Conservation (phyloP, 2,888 invertebrate species). For the Hirtodrosophila cameraria region DNA sequence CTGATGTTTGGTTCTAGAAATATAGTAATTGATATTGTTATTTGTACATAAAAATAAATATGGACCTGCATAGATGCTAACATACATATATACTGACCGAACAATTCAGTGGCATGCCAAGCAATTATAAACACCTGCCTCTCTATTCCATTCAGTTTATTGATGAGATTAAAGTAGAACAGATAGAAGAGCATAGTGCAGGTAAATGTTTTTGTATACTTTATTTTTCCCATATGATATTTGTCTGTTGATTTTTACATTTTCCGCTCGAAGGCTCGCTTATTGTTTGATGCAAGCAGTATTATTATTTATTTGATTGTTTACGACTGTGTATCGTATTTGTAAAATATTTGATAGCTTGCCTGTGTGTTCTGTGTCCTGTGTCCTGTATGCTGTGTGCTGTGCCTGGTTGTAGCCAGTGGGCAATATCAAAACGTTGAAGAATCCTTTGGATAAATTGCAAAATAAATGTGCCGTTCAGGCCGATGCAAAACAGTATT, state of each 20-base stretch:
- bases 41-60: no score
- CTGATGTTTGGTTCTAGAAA: no score
- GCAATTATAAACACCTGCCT: no score
- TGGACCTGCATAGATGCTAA: no score
- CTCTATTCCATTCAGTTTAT: background rate
- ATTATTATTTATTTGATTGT: conserved; percentile 67
- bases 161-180: no score
- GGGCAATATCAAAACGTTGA: conserved; percentile 14
- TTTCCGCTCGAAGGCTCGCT: conserved; percentile 21
- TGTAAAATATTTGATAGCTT: conserved; percentile 33
- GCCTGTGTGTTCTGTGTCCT: no score
- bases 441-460: conserved; percentile 53
- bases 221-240: background rate
- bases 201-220: background rate
- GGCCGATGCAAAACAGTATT: conserved; percentile 45
- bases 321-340: conserved; percentile 50
- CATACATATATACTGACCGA: no score
- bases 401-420: conserved; percentile 7
- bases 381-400: no score
- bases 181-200: no score
- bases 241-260: conserved; percentile 19
- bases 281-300: conserved; percentile 32
- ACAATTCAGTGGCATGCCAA: no score
- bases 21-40: no score
- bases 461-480: conserved; percentile 53